Base-by-base conservation (phyloP, 2,888 invertebrate genomes). In the Malthinus seriepunctatus region DNA sequence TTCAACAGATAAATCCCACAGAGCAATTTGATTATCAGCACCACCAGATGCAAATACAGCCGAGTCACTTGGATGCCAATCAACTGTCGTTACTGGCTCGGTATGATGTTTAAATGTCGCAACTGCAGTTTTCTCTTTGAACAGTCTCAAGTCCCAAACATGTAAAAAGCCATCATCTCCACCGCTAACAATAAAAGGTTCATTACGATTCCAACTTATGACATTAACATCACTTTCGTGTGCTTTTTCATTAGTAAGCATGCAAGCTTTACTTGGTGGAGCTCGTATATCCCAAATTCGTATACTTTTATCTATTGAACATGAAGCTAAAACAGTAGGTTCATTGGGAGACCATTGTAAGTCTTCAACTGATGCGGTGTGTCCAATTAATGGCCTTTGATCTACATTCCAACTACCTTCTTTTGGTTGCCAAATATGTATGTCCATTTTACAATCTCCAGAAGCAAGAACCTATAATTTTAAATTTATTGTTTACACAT, bases 341-440 rank as follows among this genome's bases (percentile, higher is more conserved):
- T 99, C 99, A 80, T 89, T 96, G 1, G 97, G 97, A 58, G 97
- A 97, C 99, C 99, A 99, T 74, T 98, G 97, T 63, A 99, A 82
- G 78, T 99, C 99, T 82, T 99, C 99, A 8, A 99, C 94, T 31
- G 97, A 97, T 46, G 85, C 88, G 12, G 88, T 89, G 76, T 99
- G 99, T 0, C 93, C 96, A 48, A 87, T 81, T 55, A 93, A 84
- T 0, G 98, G 93, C 47, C 91, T 83, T 76, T 95, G 93, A 78
- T 97, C 95, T 1, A 98, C 93, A 68, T 85, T 84, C 98, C 98
- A 99, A 8, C 83, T 82, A 9, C 87, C 88, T 60, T 84, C 88
- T 54, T 84, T 81, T 15, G 94, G 91, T 64, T 86, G 86, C 98
- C 98, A 99, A 67, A 97, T 84, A 74, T 97, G 95, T 69, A 99